Percentiles rank a stretch among this genome's conserved stretches.
Conservation (phyloP, 2,113 vertebrate genomes). For the Rhinoptilus africanus region DNA sequence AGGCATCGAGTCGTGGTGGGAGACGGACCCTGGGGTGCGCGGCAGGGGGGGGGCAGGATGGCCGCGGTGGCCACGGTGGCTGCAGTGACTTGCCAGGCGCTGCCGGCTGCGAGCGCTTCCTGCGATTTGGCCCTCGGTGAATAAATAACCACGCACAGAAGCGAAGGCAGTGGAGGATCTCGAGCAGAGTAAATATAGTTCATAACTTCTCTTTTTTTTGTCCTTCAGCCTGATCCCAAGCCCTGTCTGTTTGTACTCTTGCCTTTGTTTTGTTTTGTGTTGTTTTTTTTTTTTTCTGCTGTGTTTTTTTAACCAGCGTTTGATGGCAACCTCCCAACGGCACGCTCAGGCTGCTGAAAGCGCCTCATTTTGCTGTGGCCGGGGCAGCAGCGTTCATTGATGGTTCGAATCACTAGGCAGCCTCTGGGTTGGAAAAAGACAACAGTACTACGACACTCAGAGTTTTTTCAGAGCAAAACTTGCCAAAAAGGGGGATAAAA, state of each 20-base stretch:
- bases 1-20: rapidly evolving
- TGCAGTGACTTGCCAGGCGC: not conserved
- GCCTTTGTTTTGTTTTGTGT: slow-evolving; percentile 3
- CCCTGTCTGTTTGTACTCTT: not conserved
- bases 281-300: not conserved
- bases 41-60: not conserved
- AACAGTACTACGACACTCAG: not conserved
- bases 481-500: not conserved
- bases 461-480: not conserved
- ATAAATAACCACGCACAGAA: not conserved
- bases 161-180: not conserved
- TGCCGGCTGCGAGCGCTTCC: not conserved
- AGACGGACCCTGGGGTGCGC: not conserved
- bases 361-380: slow-evolving; percentile 7
- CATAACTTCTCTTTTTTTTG: not conserved
- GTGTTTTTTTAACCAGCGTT: not conserved
- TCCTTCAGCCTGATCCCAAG: not conserved
- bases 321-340: slow-evolving; percentile 31
- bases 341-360: slow-evolving; percentile 30
- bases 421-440: slow-evolving; percentile 18
- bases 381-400: slow-evolving; percentile 32
- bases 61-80: not conserved
- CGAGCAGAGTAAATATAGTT: slow-evolving; percentile 27
- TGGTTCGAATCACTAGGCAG: not conserved
- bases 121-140: not conserved